These are phyloP conservation scores for Sphenopsis melanotis DNA, from an alignment of 2,797 vertebrate genomes.

Conservation along the genomic window DNA sequence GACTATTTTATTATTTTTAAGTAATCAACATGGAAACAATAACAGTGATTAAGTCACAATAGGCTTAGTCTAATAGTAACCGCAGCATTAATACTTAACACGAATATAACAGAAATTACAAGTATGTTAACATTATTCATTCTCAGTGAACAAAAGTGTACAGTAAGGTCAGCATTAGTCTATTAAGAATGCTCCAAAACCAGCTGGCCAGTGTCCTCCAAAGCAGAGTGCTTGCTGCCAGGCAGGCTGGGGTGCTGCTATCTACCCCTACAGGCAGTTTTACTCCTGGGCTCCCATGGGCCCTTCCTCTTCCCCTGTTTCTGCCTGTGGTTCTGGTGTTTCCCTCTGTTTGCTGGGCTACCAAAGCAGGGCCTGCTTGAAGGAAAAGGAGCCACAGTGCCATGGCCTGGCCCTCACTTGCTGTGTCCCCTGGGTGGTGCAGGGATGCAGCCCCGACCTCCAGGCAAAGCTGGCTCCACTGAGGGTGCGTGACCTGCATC, in stretches of 20 bases:
- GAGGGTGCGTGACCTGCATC: not conserved
- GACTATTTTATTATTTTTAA: slow-evolving; percentile 37
- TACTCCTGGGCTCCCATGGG: not conserved
- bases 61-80: not conserved
- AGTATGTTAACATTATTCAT: not conserved
- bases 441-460: not conserved
- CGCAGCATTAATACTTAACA: not conserved
- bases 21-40: slow-evolving; percentile 8
- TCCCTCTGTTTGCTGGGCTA: not conserved
- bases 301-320: not conserved
- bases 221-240: not conserved
- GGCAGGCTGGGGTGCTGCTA: not conserved
- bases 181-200: slow-evolving; percentile 7
- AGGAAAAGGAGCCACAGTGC: not conserved
- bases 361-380: not conserved
- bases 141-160: slow-evolving; percentile 24
- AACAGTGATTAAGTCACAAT: not conserved
- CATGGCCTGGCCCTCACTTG: not conserved
- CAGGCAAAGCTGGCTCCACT: not conserved
- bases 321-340: not conserved
- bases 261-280: not conserved
- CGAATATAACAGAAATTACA: not conserved
- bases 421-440: not conserved
- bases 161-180: slow-evolving; percentile 49
- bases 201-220: not conserved